phyloP scores from a whole-genome alignment of 2,797 vertebrate genomes.

The Gymnopithys bicolor region DNA sequence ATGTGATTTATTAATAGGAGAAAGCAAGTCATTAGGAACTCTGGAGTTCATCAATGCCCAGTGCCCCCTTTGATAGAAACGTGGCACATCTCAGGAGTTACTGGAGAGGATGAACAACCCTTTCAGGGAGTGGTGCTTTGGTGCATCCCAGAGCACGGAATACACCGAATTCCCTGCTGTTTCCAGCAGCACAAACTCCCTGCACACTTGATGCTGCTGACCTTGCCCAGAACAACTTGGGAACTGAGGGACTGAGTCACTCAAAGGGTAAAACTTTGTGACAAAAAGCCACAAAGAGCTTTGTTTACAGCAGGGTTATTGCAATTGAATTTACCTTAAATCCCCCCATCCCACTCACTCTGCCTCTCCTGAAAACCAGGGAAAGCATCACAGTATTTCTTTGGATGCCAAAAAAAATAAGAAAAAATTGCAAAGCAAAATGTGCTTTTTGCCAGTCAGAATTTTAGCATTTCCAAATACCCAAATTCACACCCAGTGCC shows the following conservation, averaged over 20 bases:
- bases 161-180: conserved; percentile 27
- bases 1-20: neutral
- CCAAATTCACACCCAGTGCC: neutral
- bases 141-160: neutral
- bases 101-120: neutral
- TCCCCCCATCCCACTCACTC: neutral
- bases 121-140: neutral
- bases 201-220: neutral
- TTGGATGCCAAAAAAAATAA: neutral
- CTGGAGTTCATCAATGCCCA: neutral
- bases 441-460: neutral
- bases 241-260: neutral
- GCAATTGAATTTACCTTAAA: neutral
- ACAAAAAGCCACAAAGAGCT: neutral
- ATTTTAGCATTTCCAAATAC: neutral
- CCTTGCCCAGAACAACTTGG: neutral
- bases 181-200: conserved; percentile 6
- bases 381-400: neutral
- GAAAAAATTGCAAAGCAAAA: neutral
- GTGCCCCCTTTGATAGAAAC: neutral
- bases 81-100: neutral
- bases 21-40: neutral
- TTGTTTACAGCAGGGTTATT: neutral
- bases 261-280: neutral
- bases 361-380: neutral